Conservation (phyloP, 2,113 vertebrate species). For the Poecile atricapillus region DNA sequence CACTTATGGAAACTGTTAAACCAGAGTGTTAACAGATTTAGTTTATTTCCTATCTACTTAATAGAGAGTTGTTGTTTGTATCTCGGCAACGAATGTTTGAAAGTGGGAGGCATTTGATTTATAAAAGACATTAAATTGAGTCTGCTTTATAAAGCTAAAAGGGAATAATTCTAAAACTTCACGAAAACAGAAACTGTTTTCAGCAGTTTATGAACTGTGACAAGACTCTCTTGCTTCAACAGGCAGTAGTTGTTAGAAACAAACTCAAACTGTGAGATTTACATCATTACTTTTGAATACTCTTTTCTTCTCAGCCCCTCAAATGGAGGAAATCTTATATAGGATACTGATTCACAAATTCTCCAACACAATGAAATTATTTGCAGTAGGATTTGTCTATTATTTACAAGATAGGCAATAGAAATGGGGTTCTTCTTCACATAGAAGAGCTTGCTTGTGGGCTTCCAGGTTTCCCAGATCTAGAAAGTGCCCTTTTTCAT, state of each 20-base stretch:
- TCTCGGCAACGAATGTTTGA: background rate
- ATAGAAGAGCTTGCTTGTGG: background rate
- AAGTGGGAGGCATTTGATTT: background rate
- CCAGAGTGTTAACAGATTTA: background rate
- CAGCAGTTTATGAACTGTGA: background rate
- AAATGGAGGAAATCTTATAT: background rate
- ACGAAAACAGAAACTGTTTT: background rate
- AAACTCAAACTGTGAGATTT: background rate
- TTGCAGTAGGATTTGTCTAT: background rate
- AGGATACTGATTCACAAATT: background rate
- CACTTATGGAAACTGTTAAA: background rate
- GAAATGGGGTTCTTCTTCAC: background rate
- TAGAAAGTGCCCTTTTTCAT: background rate
- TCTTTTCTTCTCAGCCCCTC: background rate
- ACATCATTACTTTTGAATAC: background rate
- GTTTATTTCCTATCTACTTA: background rate
- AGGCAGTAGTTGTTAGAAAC: background rate
- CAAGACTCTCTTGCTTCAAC: background rate
- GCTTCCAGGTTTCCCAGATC: background rate
- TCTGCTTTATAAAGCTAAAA: background rate
- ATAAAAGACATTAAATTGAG: background rate
- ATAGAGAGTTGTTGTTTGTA: background rate
- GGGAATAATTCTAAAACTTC: background rate
- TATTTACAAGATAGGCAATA: background rate
- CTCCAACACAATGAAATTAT: background rate